Conservation (phyloP, 1,140 invertebrate species). For the Drosophila insularis region DNA sequence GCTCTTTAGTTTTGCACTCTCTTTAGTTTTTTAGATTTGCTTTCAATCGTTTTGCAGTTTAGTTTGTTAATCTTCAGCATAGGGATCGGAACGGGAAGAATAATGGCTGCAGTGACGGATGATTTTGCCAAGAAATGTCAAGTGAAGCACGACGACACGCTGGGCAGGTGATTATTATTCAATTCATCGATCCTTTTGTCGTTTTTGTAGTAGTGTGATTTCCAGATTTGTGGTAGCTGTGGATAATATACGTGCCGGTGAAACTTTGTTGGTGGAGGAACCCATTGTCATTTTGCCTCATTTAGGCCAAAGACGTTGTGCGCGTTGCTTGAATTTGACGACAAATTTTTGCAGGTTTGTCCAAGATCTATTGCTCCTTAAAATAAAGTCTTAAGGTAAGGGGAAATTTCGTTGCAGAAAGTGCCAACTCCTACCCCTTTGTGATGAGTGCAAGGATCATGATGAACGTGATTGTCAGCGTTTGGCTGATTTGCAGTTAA, state of each 20-base stretch:
- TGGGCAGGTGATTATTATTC: slow-evolving; percentile 80
- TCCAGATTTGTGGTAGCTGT: slow-evolving; percentile 87
- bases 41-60: slow-evolving; percentile 15
- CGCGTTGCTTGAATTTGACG: slow-evolving; percentile 57
- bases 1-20: slow-evolving; percentile 20
- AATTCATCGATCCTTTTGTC: neutral
- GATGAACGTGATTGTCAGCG: slow-evolving; percentile 62
- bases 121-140: slow-evolving; percentile 70
- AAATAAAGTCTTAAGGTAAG: slow-evolving; percentile 16
- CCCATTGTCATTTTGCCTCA: slow-evolving; percentile 88
- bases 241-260: slow-evolving; percentile 86
- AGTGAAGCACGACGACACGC: slow-evolving; percentile 55
- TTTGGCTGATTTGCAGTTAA: slow-evolving; percentile 33
- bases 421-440: slow-evolving; percentile 88
- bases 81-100: slow-evolving; percentile 31
- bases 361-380: neutral
- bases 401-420: slow-evolving; percentile 34
- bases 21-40: neutral
- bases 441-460: slow-evolving; percentile 85
- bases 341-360: slow-evolving; percentile 80
- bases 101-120: slow-evolving; percentile 58
- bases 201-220: slow-evolving; percentile 71
- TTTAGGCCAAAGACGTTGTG: slow-evolving; percentile 82
- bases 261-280: slow-evolving; percentile 86
- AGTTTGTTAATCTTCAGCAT: slow-evolving; percentile 47